Conservation (phyloP, 2,888 invertebrate species). For the Ptychoptera albimana region DNA sequence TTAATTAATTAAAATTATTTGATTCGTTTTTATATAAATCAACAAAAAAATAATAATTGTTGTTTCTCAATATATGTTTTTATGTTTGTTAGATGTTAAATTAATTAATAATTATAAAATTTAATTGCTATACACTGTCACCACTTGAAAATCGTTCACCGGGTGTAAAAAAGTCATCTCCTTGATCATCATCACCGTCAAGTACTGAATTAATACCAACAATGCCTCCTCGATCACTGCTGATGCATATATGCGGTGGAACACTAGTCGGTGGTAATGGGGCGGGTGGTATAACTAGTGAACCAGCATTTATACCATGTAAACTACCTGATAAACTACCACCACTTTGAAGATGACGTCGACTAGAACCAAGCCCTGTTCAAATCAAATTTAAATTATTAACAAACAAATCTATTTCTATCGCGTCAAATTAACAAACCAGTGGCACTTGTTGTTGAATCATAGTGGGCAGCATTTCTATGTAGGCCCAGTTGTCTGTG, state of each 20-base stretch:
- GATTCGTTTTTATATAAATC: too few relatives aligned
- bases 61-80: too few relatives aligned
- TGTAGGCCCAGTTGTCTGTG: conserved; percentile 29
- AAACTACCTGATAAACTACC: conserved; percentile 31
- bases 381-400: not conserved
- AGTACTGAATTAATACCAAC: conserved; percentile 18
- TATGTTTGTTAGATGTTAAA: too few relatives aligned
- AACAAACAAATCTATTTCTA: too few relatives aligned
- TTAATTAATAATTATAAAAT: too few relatives aligned
- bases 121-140: conserved; percentile 4
- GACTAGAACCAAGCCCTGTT: conserved; percentile 29
- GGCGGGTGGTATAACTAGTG: conserved; percentile 29
- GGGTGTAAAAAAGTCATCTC: conserved; percentile 11
- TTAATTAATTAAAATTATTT: too few relatives aligned
- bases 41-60: too few relatives aligned
- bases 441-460: conserved; percentile 32
- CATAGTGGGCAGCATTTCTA: conserved; percentile 30
- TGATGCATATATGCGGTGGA: conserved; percentile 28
- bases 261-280: conserved; percentile 30
- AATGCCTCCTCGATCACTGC: conserved; percentile 18
- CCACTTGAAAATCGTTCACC: conserved; percentile 2
- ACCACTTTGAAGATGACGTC: conserved; percentile 28
- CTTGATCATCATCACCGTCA: conserved; percentile 13
- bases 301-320: conserved; percentile 29
- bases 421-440: conserved; percentile 21